Evolutionary conservation across 2,888 invertebrate species (phyloP), one percentile per base, ranked within the genome.

Genomic region (Clusia tigrina): DNA sequence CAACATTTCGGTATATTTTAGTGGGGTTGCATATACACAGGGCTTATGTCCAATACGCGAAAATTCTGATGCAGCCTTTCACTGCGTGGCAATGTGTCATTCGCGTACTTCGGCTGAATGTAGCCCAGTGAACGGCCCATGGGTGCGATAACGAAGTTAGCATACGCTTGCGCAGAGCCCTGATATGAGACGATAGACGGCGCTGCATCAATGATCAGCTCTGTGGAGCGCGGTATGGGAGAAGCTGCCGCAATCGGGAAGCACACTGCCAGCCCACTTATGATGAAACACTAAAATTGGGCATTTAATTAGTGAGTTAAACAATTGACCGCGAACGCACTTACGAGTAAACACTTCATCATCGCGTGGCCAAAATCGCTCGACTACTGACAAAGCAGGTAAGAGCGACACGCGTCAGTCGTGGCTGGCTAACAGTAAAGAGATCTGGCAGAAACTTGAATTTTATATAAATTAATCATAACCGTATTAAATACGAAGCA

Each of bases 291-390:
- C 70, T 1, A 2, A 18, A 48, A 48, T 3, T 18, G 22, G 6
- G 48, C 22, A 48, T 20, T 20, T 48, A 48, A 48, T 20, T 18
- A 48, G 48, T 3, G 5, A 18, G 6, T 48, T 48, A 48, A n/a
- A n/a, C n/a, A n/a, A n/a, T n/a, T n/a, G 9, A 42, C 3, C 42
- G 42, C n/a, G 3, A n/a, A 6, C 3, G 3, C 15, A 48, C 48
- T 48, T 48, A 81, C 80, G 54, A n/a, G n/a, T n/a, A n/a, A n/a
- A n/a, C 83, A 83, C 0, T 82, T 79, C 17, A 86, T 82, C 0
- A 86, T 71, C 24, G 68, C 62, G 61, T 20, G 83, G 76, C 84
- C 83, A 58, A 67, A 63, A 42, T 70, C 64, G 2, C 67, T 70
- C 18, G 72, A 67, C 52, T 71, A n/a, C n/a, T n/a, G n/a, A n/a